Evolutionary conservation across 2,888 invertebrate species (phyloP), one percentile per base, ranked within the genome.

Genomic region (Agonum fuliginosum): DNA sequence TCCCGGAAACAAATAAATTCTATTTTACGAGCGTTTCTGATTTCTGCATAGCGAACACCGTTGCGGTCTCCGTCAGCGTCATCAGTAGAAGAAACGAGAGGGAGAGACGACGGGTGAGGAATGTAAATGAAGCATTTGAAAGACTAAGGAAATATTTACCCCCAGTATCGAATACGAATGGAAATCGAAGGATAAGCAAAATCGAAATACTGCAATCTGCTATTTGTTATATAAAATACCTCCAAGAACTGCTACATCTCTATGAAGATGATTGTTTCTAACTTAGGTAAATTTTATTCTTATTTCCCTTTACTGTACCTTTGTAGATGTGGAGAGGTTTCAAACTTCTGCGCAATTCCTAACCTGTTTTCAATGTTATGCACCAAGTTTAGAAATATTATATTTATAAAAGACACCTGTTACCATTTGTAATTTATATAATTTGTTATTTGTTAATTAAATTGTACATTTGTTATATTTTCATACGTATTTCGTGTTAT

Each of bases 91-190:
- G 82, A 48, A 82, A 81, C 78, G 81, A 81, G 43, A 70, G 81
- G 24, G 81, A 82, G 51, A 77, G 82, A 14, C 80, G 79, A 27
- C 78, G 80, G 37, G 81, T 81, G 41, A 79, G 80, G 71, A 81
- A 79, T 76, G 82, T 82, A 75, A 81, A 82, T 79, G 81, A 82
- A 73, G 82, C 80, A 17, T 82, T 81, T 69, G 81, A 83, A 78
- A 79, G 80, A 69, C 80, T 81, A 65, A 80, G 80, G 65, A 77
- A 79, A 67, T 80, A 78, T 71, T 78, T 78, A 19, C 78, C 78
- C 78, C 78, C 22, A 34, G 75, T 20, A 37, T 24, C 12, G 17
- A 54, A n/a, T n/a, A n/a, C n/a, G 20, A 48, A 62, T 76, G 75
- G 76, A 58, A 79, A 78, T 12, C 79, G 78, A 30, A 72, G 81